Base-by-base conservation (phyloP, 1,140 invertebrate genomes). In the Trinorchestia longiramus region DNA sequence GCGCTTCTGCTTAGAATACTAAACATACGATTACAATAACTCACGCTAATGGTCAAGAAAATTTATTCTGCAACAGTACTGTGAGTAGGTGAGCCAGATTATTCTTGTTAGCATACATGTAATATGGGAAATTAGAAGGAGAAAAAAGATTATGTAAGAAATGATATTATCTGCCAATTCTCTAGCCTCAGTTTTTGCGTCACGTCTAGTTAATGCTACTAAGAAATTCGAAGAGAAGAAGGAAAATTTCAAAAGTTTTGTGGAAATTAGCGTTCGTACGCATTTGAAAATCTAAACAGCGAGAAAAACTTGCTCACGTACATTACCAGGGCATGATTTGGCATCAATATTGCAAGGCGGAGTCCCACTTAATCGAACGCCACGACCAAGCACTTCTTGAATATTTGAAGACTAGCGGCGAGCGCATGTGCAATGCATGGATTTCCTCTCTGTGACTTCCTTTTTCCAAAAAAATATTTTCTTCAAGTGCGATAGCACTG, bases 401-500 rank as follows among this genome's bases (percentile, higher is more conserved):
- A 90, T 90, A 42, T 90, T 90, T 90, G 28, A 90, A 90, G 88
- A 15, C 41, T 90, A 4, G 88, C 62, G 6, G 88, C 43, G 88
- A 90, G 88, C 88, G 43, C 23, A 43, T 43, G 43, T 28, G n/a
- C 88, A 42, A 4, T 42, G 88, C 88, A 90, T 42, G 36, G 4
- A 43, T 90, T 90, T 90, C 88, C 41, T 90, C 28, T 28, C 88
- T 43, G 88, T 90, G n/a, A 90, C 43, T 90, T 42, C 36, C 88
- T 90, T 41, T 77, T 23, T 77, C 15, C 62, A 77, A 42, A 28
- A 90, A 90, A 43, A 36, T 43, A 17, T 42, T 90, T 28, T 41
- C 41, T 90, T 90, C n/a, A 90, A 90, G 88, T 90, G 88, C 88
- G 88, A 90, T 90, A 42, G 88, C 88, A 28, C 28, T 90, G 15